A percentile compares a stretch with the other conserved stretches of the same genome.
phyloP scores from a whole-genome alignment of 2,797 vertebrate genomes.

The Sebastes oblongus region DNA sequence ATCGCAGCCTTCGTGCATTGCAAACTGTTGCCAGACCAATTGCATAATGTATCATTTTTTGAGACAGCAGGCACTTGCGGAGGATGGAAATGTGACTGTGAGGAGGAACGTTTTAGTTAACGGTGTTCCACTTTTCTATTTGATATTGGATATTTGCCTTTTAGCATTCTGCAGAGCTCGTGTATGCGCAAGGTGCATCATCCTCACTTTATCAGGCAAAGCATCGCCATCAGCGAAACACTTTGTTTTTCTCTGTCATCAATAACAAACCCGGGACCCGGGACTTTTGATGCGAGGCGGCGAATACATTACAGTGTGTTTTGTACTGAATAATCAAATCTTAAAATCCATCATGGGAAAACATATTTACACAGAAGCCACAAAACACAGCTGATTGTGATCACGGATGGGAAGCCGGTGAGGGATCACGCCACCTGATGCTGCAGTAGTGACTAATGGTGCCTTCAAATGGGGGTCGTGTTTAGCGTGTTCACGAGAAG shows the following conservation, averaged over 20 bases:
- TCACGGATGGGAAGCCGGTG: not conserved
- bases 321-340: not conserved
- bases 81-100: slow-evolving; percentile 32
- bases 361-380: not conserved
- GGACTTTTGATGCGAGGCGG: not conserved
- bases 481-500: too few species aligned
- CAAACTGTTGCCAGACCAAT: slow-evolving; percentile 49
- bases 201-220: not conserved
- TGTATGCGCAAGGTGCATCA: not conserved
- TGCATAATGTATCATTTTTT: slow-evolving; percentile 64
- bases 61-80: slow-evolving; percentile 20
- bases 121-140: not conserved
- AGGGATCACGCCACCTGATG: not conserved
- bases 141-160: not conserved
- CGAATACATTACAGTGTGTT: not conserved
- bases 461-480: too few species aligned
- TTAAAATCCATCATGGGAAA: not conserved
- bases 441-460: not conserved
- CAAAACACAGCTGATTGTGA: not conserved
- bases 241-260: not conserved
- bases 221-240: not conserved
- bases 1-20: slow-evolving; percentile 39
- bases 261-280: not conserved
- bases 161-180: not conserved
- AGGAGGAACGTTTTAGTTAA: slow-evolving; percentile 24